Percentiles rank a stretch among this genome's conserved stretches.
Conservation (phyloP, 2,888 invertebrate species). For the Leptinotarsa haldemani region DNA sequence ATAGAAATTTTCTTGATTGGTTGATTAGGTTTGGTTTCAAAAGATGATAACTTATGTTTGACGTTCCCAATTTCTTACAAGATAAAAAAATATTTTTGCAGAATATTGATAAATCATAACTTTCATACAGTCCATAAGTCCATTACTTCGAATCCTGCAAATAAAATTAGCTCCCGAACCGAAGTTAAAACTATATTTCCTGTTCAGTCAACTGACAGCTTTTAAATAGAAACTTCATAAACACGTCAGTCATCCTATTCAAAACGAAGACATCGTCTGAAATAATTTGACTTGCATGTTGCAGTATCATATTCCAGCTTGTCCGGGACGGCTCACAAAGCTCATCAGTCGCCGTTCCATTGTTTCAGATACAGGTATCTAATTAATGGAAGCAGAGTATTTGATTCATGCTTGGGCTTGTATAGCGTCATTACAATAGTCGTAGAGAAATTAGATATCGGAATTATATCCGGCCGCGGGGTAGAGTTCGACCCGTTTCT, state of each 20-base stretch:
- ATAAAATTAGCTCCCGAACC: background rate
- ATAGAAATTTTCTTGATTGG: no score
- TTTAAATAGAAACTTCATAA: conserved; percentile 26
- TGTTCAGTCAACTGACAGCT: conserved; percentile 13
- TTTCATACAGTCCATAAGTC: background rate
- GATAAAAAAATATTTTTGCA: no score
- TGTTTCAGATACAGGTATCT: conserved; percentile 52
- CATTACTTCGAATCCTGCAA: background rate
- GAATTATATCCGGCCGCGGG: conserved; percentile 27
- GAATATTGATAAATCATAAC: background rate
- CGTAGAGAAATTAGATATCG: conserved; percentile 43
- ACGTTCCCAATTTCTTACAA: no score
- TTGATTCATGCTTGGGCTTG: conserved; percentile 48
- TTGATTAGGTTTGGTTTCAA: no score
- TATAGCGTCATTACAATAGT: conserved; percentile 45
- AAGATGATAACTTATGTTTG: no score
- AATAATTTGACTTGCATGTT: conserved; percentile 16
- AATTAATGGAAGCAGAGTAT: conserved; percentile 50
- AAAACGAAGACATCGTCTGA: conserved; percentile 21
- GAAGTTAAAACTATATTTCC: conserved; percentile 22
- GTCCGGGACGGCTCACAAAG: conserved; percentile 15
- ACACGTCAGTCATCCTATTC: conserved; percentile 25
- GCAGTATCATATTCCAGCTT: conserved; percentile 22
- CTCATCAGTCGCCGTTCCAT: conserved; percentile 41
- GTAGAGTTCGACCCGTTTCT: background rate